Base-by-base conservation (phyloP, 2,113 vertebrate genomes). In the Corythornis madagascariensis region DNA sequence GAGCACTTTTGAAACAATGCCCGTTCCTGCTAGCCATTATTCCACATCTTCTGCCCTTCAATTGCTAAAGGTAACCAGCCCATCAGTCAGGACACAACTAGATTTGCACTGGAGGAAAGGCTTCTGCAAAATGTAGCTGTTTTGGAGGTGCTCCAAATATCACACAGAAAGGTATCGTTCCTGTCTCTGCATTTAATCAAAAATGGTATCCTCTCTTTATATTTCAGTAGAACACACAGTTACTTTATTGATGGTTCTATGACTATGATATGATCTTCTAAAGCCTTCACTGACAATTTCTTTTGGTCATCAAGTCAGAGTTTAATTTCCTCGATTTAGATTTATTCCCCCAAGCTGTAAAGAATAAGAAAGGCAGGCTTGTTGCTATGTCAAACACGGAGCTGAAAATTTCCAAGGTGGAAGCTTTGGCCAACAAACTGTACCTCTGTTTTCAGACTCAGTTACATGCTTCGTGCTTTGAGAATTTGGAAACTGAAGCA, bases 271-370 rank as follows among this genome's bases (percentile, higher is more conserved):
- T 29, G 42, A 65, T 93, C 77, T 69, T 72, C 89, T 95, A 88
- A 95, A 95, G 90, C 90, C 86, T 92, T 65, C 48, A 40, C 53
- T 96, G 95, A 96, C 88, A 96, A 89, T 59, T 86, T 93, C 75
- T 93, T 88, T 93, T 86, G 79, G 61, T 87, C 85, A 89, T 42
- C 20, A 48, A 95, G 67, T 83, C 76, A 93, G 52, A 78, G 64
- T 90, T 89, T 95, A 89, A 90, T 95, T 96, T 97, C 85, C 79
- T 76, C 9, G 29, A 65, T 74, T 56, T 70, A 76, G 86, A 93
- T 77, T 94, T 95, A 92, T 92, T 94, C 74, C 94, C 86, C 83
- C 59, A 85, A 87, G 76, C 55, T 53, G 60, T 85, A 92, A 93
- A 74, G 69, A 79, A 70, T 66, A 83, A 56, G 61, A 90, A 86